Conservation (phyloP, 2,797 vertebrate genomes). For the Rhynchonycteris naso region DNA sequence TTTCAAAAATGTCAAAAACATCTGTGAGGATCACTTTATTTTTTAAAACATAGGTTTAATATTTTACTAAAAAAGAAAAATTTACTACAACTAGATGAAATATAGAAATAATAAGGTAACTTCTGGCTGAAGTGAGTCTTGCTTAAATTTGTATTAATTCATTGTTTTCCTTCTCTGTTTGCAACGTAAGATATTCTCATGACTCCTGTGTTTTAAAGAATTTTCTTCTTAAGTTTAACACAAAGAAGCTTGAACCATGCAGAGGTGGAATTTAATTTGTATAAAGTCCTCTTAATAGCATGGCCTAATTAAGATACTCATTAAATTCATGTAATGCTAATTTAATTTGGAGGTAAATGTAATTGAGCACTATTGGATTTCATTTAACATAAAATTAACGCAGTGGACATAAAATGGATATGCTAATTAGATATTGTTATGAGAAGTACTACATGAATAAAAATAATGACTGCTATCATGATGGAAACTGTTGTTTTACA, state of each 20-base stretch:
- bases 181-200: conserved; percentile 25
- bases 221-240: conserved; percentile 38
- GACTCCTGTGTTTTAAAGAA: conserved; percentile 49
- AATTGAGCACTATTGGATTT: conserved; percentile 68
- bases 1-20: not conserved
- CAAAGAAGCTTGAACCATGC: conserved; percentile 39
- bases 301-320: conserved; percentile 72
- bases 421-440: conserved; percentile 71
- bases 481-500: conserved; percentile 59
- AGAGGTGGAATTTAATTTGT: conserved; percentile 70
- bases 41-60: conserved; percentile 12
- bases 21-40: not conserved
- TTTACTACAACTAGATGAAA: not conserved
- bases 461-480: conserved; percentile 65
- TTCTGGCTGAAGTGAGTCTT: not conserved
- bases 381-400: conserved; percentile 77
- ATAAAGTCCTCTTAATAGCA: conserved; percentile 73
- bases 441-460: conserved; percentile 69
- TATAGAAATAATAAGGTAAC: not conserved
- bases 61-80: not conserved
- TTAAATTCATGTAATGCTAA: conserved; percentile 76
- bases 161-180: conserved; percentile 33
- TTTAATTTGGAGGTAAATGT: conserved; percentile 75
- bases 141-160: not conserved
- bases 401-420: conserved; percentile 63